These are phyloP conservation scores for Sorex araneus DNA, from an alignment of 2,113 vertebrate genomes.

Conservation along the genomic window DNA sequence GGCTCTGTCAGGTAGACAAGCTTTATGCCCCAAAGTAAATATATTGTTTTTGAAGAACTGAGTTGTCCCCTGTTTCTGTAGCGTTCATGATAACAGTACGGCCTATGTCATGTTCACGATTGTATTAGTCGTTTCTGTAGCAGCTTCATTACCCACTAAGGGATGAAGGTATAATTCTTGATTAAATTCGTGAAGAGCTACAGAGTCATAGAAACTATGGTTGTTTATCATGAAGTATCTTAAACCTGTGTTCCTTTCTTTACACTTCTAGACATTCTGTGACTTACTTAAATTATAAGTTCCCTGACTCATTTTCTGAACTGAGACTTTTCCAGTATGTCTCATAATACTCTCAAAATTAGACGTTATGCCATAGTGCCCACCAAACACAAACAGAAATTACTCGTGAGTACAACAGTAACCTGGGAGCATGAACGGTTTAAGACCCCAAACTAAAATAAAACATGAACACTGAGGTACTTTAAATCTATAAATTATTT, in stretches of 20 bases:
- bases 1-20: background rate
- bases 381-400: no score
- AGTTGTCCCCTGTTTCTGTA: background rate
- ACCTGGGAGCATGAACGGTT: background rate
- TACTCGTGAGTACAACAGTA: no score
- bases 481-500: background rate
- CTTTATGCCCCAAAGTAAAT: background rate
- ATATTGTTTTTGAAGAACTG: background rate
- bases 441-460: background rate
- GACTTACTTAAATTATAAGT: background rate
- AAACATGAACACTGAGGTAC: background rate
- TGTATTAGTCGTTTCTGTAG: background rate
- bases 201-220: accelerated
- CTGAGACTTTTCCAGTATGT: background rate
- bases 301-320: background rate
- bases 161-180: background rate
- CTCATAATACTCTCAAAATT: background rate
- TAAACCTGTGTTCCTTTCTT: background rate
- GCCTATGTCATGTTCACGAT: background rate
- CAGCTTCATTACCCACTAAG: background rate
- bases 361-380: no score
- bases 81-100: background rate
- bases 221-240: background rate
- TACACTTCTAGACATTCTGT: background rate
- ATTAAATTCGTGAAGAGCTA: background rate